Base-by-base conservation (phyloP, 2,888 invertebrate species). In the Pristionchus maxplancki region DNA sequence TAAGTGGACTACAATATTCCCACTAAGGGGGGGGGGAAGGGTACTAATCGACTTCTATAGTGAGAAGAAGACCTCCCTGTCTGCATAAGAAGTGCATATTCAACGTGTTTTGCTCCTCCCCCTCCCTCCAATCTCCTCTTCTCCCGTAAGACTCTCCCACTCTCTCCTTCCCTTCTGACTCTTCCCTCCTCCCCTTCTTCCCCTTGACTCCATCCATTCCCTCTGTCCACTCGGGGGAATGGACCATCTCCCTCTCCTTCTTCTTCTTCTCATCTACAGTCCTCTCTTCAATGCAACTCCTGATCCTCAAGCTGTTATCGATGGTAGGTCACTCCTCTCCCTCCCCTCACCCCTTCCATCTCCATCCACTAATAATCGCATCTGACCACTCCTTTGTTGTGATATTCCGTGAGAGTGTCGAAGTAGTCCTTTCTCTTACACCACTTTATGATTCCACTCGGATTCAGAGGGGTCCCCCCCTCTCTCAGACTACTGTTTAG, bases 141-240 rank as follows among this genome's bases (percentile, higher is more conserved):
- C 84, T 28, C 37, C 34, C 83, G 31, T 37, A 20, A 34, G 9
- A 15, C 37, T 40, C 64, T 67, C 53, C 13, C 86, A 4, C 64
- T 50, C 71, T 64, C 50, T 85, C 67, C 31, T 13, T 44, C 67
- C 50, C 87, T 34, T 53, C n/a, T 48, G n/a, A n/a, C 87, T 71
- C 31, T 37, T 71, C 71, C 34, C 87, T 31, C 87, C n/a, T 37
- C 15, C 67, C 20, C 86, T 67, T 17, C 74, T 24, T 71, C 87
- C 28, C 40, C 31, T 28, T 64, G 50, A 28, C 85, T 37, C 85
- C n/a, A 20, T 64, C 86, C 48, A 28, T 28, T 48, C 48, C 86
- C 53, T 74, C n/a, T n/a, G 98, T 87, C 50, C 85, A 62, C 37
- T 62, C 37, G n/a, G 24, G 44, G 40, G n/a, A 78, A 48, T 44